Evolutionary conservation across 2,888 invertebrate species (phyloP).

Genomic region (Agonopterix heracliana): DNA sequence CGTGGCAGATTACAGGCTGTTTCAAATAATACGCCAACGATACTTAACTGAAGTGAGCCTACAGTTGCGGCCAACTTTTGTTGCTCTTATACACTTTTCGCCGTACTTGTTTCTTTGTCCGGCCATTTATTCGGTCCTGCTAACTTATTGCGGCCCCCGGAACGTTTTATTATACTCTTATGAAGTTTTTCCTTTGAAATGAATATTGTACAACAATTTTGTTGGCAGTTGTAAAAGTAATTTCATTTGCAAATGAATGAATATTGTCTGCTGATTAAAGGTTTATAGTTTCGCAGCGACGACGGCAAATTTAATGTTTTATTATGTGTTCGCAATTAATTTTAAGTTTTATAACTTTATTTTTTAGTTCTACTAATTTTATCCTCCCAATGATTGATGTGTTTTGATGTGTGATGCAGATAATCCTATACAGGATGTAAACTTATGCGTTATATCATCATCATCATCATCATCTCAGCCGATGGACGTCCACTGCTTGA

Average conservation of each 20-base stretch:
- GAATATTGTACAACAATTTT: conserved; percentile 42
- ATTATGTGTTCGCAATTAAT: too few relatives aligned
- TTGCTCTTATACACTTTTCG: conserved; percentile 54
- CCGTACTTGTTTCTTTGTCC: conserved; percentile 46
- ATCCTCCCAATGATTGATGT: too few relatives aligned
- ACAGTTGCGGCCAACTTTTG: conserved; percentile 53
- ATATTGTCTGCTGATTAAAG: conserved; percentile 5
- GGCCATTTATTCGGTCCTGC: conserved; percentile 43
- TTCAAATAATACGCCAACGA: conserved; percentile 66
- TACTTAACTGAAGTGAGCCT: conserved; percentile 60
- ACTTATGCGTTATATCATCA: too few relatives aligned
- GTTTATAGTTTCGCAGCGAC: conserved; percentile 26
- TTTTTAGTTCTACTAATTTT: too few relatives aligned
- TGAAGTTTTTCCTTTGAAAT: conserved; percentile 51
- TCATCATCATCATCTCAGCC: too few relatives aligned
- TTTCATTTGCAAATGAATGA: conserved; percentile 30
- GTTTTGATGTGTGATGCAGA: too few relatives aligned
- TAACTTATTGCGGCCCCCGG: conserved; percentile 43
- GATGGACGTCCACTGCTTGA: too few relatives aligned
- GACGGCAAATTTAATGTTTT: conserved; percentile 13
- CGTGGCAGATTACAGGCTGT: conserved; percentile 73
- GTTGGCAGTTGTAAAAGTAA: conserved; percentile 31
- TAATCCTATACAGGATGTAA: too few relatives aligned
- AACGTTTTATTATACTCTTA: conserved; percentile 50
- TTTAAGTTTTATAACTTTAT: too few relatives aligned